These are phyloP conservation scores for Patiria miniata DNA, from an alignment of 35 echinoderm and acorn worm genomes.

Conservation along the genomic window DNA sequence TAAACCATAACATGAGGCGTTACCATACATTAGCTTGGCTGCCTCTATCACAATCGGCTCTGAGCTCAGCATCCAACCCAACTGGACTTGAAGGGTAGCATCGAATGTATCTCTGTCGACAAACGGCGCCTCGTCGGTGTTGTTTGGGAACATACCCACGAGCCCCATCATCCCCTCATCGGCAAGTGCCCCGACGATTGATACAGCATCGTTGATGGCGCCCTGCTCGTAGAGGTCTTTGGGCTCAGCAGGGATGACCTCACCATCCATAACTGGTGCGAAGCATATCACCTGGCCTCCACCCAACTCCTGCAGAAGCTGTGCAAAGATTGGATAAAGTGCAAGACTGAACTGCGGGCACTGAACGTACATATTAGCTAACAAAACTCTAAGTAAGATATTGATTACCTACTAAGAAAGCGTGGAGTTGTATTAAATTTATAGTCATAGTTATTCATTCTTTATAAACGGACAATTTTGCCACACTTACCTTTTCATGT, in stretches of 20 bases:
- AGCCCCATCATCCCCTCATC: not conserved
- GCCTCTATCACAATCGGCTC: not conserved
- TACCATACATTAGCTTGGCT: not conserved
- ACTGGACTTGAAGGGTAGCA: not conserved
- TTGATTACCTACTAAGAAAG: no score
- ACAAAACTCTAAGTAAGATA: no score
- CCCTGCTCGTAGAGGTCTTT: not conserved
- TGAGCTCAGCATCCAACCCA: not conserved
- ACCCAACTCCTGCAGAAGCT: not conserved
- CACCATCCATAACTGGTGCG: not conserved
- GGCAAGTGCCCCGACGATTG: not conserved
- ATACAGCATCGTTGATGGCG: slow-evolving; percentile 14
- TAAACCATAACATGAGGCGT: not conserved
- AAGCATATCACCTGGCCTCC: not conserved
- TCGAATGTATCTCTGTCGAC: not conserved
- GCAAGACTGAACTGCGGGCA: no score
- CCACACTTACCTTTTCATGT: not conserved
- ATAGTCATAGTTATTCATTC: no score
- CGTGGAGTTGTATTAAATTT: no score
- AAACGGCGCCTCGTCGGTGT: not conserved
- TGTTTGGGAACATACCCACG: not conserved
- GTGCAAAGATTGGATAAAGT: not conserved
- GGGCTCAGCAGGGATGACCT: not conserved
- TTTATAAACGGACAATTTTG: no score
- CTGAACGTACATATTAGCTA: no score